These are phyloP conservation scores for Elephantulus edwardii DNA, from an alignment of 2,113 vertebrate genomes.

Conservation along the genomic window DNA sequence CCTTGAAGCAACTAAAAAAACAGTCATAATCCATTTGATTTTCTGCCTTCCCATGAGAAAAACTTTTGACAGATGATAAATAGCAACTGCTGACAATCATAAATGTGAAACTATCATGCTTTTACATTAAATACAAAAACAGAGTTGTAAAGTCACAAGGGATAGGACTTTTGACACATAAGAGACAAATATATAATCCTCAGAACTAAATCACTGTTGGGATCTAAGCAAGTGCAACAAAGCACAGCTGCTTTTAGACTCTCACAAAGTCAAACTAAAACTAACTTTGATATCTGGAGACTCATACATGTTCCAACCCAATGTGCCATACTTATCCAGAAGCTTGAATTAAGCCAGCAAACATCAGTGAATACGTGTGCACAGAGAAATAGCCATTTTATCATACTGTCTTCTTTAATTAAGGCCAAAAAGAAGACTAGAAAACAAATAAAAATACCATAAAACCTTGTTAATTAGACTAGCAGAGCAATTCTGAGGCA, in stretches of 20 bases:
- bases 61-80: conserved; percentile 96
- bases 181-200: conserved; percentile 89
- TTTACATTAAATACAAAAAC: conserved; percentile 94
- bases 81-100: conserved; percentile 95
- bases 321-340: conserved; percentile 63
- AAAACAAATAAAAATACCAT: conserved; percentile 72
- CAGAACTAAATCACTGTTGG: conserved; percentile 85
- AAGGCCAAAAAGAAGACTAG: conserved; percentile 70
- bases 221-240: conserved; percentile 86
- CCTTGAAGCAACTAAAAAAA: conserved; percentile 91
- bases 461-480: conserved; percentile 70
- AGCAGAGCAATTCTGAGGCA: conserved; percentile 49
- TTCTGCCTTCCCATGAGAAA: conserved; percentile 94
- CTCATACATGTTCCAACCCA: conserved; percentile 74
- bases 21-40: conserved; percentile 94
- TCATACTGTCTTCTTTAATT: conserved; percentile 81
- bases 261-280: conserved; percentile 84
- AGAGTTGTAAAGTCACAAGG: conserved; percentile 92
- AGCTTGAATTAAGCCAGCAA: conserved; percentile 72
- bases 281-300: conserved; percentile 86
- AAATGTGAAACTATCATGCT: conserved; percentile 89
- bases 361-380: conserved; percentile 62
- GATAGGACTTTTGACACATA: conserved; percentile 93
- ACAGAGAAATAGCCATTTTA: conserved; percentile 70
- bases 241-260: conserved; percentile 85